Conservation (phyloP, 2,888 invertebrate species). For the Cheilosia scutellata region DNA sequence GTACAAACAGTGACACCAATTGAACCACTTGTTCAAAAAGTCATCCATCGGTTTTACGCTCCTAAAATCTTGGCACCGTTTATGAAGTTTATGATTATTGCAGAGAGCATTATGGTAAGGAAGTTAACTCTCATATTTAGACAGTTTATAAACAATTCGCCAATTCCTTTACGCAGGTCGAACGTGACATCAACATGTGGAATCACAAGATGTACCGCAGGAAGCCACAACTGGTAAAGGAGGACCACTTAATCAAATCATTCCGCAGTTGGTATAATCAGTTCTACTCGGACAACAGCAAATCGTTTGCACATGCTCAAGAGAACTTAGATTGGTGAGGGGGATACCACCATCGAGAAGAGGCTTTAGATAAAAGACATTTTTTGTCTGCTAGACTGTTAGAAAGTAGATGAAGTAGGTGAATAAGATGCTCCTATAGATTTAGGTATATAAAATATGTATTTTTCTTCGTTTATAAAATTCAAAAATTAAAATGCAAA, state of each 20-base stretch:
- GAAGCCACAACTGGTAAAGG: slow-evolving; percentile 89
- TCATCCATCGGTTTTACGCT: slow-evolving; percentile 91
- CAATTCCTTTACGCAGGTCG: slow-evolving; percentile 86
- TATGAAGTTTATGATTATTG: slow-evolving; percentile 87
- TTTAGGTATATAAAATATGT: slow-evolving; percentile 40
- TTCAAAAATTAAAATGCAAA: slow-evolving; percentile 31
- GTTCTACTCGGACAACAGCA: slow-evolving; percentile 92
- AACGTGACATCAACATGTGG: slow-evolving; percentile 94
- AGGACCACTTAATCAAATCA: slow-evolving; percentile 89
- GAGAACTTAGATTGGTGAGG: slow-evolving; percentile 79
- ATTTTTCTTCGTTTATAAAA: slow-evolving; percentile 16
- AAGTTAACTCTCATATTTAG: no score
- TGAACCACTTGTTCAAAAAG: slow-evolving; percentile 90
- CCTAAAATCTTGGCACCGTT: slow-evolving; percentile 86
- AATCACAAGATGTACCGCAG: slow-evolving; percentile 91
- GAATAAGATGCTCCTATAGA: slow-evolving; percentile 22
- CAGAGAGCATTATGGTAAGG: slow-evolving; percentile 88
- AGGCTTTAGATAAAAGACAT: slow-evolving; percentile 18
- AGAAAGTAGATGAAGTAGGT: slow-evolving; percentile 37
- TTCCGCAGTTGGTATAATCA: slow-evolving; percentile 93
- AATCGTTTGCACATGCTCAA: slow-evolving; percentile 83
- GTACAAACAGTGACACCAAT: slow-evolving; percentile 92
- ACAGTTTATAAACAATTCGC: background rate
- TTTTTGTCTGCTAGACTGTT: slow-evolving; percentile 53
- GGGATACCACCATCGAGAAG: background rate